Conservation (phyloP, 2,113 vertebrate genomes). For the Xyrauchen texanus region DNA sequence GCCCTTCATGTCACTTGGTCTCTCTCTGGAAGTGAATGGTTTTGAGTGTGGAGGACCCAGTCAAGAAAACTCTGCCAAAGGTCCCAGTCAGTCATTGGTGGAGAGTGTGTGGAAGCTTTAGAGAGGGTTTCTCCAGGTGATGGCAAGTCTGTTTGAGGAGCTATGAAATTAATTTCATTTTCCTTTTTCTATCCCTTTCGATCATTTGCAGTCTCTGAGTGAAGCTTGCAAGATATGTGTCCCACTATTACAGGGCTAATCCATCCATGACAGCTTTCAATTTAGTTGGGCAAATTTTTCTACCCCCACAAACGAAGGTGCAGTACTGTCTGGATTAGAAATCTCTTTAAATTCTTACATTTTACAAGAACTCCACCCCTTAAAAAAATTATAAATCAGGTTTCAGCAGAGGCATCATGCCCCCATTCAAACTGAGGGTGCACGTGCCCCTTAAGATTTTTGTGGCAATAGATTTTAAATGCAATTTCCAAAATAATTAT, state of each 20-base stretch:
- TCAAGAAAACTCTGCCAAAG: constrained; percentile 24
- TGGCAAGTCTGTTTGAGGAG: constrained; percentile 89
- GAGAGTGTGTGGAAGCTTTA: constrained; percentile 29
- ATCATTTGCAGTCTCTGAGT: constrained; percentile 90
- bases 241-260: constrained; percentile 97
- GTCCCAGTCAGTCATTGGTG: constrained; percentile 37
- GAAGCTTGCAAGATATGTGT: constrained; percentile 94
- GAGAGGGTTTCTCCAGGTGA: constrained; percentile 42
- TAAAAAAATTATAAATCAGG: constrained; percentile 66
- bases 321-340: constrained; percentile 85
- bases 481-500: no score
- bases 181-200: constrained; percentile 89
- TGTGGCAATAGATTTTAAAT: no score
- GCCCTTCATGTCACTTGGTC: constrained; percentile 35
- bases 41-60: constrained; percentile 39
- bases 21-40: constrained; percentile 34
- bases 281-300: constrained; percentile 89
- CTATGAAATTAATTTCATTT: constrained; percentile 98
- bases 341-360: constrained; percentile 67
- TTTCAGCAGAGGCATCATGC: no score
- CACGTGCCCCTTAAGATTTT: no score
- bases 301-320: constrained; percentile 75
- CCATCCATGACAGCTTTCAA: constrained; percentile 99
- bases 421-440: no score
- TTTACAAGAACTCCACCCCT: constrained; percentile 71